phyloP scores from a whole-genome alignment of 2,888 invertebrate genomes.

The Acrocera orbiculus region DNA sequence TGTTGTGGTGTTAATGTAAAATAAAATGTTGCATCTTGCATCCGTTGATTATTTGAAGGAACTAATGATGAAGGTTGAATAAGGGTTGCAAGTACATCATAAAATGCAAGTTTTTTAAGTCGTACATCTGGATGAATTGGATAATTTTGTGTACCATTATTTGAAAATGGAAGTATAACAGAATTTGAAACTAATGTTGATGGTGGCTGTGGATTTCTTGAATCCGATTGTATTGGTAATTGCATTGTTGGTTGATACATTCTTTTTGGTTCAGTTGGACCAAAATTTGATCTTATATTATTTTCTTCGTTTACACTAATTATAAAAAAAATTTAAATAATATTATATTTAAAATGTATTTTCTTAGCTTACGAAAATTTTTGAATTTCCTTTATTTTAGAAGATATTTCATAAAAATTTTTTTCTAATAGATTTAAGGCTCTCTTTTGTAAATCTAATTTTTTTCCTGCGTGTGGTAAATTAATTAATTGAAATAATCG shows the following conservation, averaged over 20 bases:
- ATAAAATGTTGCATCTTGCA: conserved; percentile 71
- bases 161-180: conserved; percentile 30
- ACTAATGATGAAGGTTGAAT: conserved; percentile 79
- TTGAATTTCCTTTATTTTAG: conserved; percentile 40
- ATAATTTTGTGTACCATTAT: conserved; percentile 36
- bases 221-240: conserved; percentile 9
- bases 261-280: conserved; percentile 5
- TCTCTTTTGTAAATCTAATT: conserved; percentile 58
- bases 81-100: conserved; percentile 70
- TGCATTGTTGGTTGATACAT: conserved; percentile 12
- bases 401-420: conserved; percentile 38
- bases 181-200: conserved; percentile 29
- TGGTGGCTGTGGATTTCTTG: conserved; percentile 4
- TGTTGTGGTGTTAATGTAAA: conserved; percentile 88
- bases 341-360: background rate
- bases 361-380: background rate
- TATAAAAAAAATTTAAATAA: background rate
- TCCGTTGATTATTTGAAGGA: conserved; percentile 48
- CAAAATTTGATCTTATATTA: background rate
- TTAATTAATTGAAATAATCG: conserved; percentile 64
- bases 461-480: conserved; percentile 60
- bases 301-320: background rate
- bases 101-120: conserved; percentile 82
- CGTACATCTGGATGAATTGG: conserved; percentile 89
- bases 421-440: conserved; percentile 52